Base-by-base conservation (phyloP, 2,888 invertebrate genomes). In the Hypselothyrea guttata region DNA sequence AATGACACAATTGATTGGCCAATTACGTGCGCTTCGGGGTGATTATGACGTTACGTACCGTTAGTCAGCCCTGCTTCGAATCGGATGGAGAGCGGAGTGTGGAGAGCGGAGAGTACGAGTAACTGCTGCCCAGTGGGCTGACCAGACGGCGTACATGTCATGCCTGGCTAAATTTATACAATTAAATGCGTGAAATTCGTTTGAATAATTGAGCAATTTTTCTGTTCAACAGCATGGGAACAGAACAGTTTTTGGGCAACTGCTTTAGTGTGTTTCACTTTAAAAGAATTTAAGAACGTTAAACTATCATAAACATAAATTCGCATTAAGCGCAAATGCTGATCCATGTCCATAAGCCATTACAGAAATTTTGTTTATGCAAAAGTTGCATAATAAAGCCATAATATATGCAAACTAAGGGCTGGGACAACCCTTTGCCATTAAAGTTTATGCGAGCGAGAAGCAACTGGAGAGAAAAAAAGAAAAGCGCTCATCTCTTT, bases 1-100 rank as follows among this genome's bases (percentile, higher is more conserved):
- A 77, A 77, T 77, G 77, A 77, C 77, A 77, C 85, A 77, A 89
- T 90, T 89, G 89, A 89, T 89, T 89, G 89, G 89, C 89, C 89
- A 90, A 89, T 89, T 89, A 89, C 87, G 86, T 83, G 79, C 65
- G 78, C 78, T 84, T 84, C 83, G 69, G 79, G 87, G 87, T 87
- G 87, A 87, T 87, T 87, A 87, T 88, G 83, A 82, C 79, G 84
- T 84, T 86, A 78, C 86, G 82, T 83, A 67, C 72, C 75, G 82
- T 82, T 82, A 84, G 77, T 59, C 69, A 56, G 62, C 49, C 61
- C 65, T 47, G 35, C 46, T 2, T 12, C 31, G 22, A 16, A 16
- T 18, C 11, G 18, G 7, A 41, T 12, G 22, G 12, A 11, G 7
- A 40, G 42, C 13, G 16, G 18, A 38, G 31, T 4, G 12, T 11